phyloP scores from a whole-genome alignment of 2,888 invertebrate species.

The Lypha dubia region DNA sequence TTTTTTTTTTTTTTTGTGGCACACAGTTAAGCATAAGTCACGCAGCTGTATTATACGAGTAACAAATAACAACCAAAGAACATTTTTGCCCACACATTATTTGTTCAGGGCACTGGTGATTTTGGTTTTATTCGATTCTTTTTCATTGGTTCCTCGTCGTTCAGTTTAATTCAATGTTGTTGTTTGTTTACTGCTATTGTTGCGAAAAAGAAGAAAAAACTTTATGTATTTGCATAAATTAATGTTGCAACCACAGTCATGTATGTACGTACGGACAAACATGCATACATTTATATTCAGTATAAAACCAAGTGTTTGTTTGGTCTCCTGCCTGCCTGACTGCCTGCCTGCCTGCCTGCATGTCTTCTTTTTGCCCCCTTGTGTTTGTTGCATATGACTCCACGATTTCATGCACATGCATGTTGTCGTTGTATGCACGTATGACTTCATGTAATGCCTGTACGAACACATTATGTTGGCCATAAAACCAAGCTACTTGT shows the following conservation, averaged over 20 bases:
- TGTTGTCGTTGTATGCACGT: constrained; percentile 36
- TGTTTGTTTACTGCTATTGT: constrained; percentile 56
- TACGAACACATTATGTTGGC: constrained; percentile 20
- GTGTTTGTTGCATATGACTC: constrained; percentile 5
- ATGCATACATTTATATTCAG: constrained; percentile 35
- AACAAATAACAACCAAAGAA: constrained; percentile 57
- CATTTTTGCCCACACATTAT: constrained; percentile 70
- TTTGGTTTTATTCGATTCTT: constrained; percentile 36
- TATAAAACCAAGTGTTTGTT: constrained; percentile 40
- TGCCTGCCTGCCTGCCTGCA: background rate
- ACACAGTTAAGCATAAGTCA: constrained; percentile 62
- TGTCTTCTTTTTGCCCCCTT: constrained; percentile 26
- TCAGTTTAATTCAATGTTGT: constrained; percentile 41
- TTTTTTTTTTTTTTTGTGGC: constrained; percentile 28
- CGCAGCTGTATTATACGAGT: constrained; percentile 66
- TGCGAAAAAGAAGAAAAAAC: background rate
- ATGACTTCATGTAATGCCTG: constrained; percentile 38
- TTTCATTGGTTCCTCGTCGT: constrained; percentile 18
- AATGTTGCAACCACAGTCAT: constrained; percentile 71
- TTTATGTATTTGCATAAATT: constrained; percentile 70
- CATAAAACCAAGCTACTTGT: constrained; percentile 47
- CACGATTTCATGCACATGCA: constrained; percentile 41
- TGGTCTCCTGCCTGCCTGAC: constrained; percentile 31
- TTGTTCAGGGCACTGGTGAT: constrained; percentile 69
- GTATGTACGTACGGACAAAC: too few species aligned